Conservation (phyloP, 2,888 invertebrate genomes). For the Ferdinandea cuprea region DNA sequence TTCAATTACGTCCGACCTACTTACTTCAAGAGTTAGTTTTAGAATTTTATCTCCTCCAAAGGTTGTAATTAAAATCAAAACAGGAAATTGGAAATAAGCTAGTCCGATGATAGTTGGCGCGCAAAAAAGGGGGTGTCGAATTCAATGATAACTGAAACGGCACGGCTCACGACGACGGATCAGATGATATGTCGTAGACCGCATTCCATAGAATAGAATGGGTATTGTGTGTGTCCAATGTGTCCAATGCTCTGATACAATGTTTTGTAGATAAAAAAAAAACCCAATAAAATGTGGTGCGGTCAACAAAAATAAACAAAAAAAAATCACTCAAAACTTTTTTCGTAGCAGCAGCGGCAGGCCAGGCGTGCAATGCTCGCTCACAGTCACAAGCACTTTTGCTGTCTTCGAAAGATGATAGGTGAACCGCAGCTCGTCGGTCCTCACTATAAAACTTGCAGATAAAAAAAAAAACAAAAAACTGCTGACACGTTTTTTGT, state of each 20-base stretch:
- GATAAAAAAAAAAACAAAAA: slow-evolving; percentile 11
- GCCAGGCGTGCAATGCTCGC: no score
- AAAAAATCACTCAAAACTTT: background rate
- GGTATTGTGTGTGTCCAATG: background rate
- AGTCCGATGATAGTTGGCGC: slow-evolving; percentile 20
- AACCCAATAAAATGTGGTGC: slow-evolving; percentile 22
- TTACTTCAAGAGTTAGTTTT: slow-evolving; percentile 6
- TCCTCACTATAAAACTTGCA: slow-evolving; percentile 12
- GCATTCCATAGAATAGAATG: slow-evolving; percentile 4
- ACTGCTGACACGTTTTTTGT: slow-evolving; percentile 17
- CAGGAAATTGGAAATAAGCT: slow-evolving; percentile 54
- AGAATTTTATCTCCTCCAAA: slow-evolving; percentile 32
- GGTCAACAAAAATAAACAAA: background rate
- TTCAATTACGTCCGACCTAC: slow-evolving; percentile 31
- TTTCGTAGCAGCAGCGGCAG: background rate
- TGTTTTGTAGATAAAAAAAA: slow-evolving; percentile 23
- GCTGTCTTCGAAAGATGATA: slow-evolving; percentile 29
- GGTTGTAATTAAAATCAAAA: slow-evolving; percentile 58
- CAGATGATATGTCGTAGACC: slow-evolving; percentile 35
- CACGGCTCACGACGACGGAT: background rate
- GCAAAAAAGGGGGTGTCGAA: slow-evolving; percentile 24
- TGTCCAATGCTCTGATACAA: background rate
- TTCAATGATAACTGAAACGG: slow-evolving; percentile 14
- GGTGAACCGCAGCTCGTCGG: slow-evolving; percentile 13
- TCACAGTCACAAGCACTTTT: slow-evolving; percentile 15